A percentile compares a stretch with the other conserved stretches of the same genome.
Evolutionary conservation across 2,113 vertebrate species (phyloP).

Genomic region (Chelonoidis abingdonii): DNA sequence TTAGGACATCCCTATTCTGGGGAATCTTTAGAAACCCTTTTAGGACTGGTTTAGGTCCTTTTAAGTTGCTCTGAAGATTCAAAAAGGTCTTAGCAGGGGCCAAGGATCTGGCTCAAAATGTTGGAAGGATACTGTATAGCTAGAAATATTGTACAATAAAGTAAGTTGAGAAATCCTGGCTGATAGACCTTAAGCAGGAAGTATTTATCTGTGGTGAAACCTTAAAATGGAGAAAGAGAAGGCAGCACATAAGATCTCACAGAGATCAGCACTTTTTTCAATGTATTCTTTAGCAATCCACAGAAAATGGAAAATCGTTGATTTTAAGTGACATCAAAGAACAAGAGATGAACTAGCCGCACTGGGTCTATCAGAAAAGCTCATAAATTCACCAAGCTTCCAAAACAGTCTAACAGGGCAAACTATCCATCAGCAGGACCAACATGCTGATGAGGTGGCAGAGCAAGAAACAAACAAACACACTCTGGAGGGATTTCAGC

Average conservation of each 20-base stretch:
- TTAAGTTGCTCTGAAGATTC: background rate
- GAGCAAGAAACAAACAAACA: background rate
- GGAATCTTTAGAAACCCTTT: background rate
- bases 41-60: background rate
- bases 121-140: background rate
- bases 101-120: background rate
- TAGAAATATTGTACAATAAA: background rate
- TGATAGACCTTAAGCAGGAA: background rate
- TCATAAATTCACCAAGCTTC: background rate
- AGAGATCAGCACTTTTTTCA: background rate
- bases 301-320: background rate
- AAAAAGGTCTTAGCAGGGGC: background rate
- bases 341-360: background rate
- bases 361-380: background rate
- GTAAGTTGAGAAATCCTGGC: background rate
- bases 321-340: background rate
- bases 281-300: background rate
- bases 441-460: background rate
- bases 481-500: background rate
- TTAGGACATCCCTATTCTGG: background rate
- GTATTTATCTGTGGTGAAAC: background rate
- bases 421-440: background rate
- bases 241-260: background rate
- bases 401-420: background rate
- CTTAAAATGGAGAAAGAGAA: background rate